phyloP scores from a whole-genome alignment of 2,113 vertebrate genomes.

The Myrmecobius fasciatus region DNA sequence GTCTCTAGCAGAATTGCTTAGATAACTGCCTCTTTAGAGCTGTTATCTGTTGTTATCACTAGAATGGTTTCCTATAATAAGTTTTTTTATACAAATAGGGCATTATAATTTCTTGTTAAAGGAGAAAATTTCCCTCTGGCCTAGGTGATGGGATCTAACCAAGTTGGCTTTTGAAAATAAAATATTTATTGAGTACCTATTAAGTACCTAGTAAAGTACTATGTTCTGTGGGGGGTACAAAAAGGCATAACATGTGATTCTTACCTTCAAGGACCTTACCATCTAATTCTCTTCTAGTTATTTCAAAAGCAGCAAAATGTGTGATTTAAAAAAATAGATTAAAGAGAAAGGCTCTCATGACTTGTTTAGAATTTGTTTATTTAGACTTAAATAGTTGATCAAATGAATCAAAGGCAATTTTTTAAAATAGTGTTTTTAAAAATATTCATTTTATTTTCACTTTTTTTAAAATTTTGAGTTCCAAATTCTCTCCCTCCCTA shows the following conservation, averaged over 20 bases:
- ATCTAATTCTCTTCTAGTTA: background rate
- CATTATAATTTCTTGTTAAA: constrained; percentile 42
- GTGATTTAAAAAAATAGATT: background rate
- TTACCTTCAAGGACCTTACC: background rate
- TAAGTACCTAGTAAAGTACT: background rate
- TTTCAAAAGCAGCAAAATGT: background rate
- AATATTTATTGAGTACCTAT: background rate
- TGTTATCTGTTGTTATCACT: constrained; percentile 43
- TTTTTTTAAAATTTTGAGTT: background rate
- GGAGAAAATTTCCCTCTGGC: background rate
- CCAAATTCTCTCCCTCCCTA: background rate
- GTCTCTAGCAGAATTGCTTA: background rate
- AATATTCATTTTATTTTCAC: background rate
- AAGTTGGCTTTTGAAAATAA: background rate
- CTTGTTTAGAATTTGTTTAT: background rate
- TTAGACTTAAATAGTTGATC: background rate
- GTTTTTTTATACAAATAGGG: constrained; percentile 34
- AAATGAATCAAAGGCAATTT: background rate
- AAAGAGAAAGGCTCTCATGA: background rate
- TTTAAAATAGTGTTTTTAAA: background rate
- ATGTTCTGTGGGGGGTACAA: background rate
- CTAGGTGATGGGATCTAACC: background rate
- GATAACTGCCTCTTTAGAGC: background rate
- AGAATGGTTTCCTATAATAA: background rate
- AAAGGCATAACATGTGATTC: background rate